Evolutionary conservation across 2,113 vertebrate genomes (phyloP).

Genomic region (Proterorhinus semilunaris): DNA sequence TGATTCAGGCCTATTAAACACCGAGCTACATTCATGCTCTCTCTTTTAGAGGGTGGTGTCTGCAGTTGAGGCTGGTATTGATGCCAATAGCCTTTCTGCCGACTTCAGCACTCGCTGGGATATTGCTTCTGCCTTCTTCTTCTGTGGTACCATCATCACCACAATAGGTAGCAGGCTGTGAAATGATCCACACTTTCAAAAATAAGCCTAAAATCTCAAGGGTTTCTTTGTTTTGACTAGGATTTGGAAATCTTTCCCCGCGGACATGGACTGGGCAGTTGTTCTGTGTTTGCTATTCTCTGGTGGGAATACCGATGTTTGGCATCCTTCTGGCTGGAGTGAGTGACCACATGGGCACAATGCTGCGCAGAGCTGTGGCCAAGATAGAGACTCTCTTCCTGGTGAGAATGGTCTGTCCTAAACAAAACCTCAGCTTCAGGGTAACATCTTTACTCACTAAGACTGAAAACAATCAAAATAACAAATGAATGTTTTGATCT

Average conservation of each 20-base stretch:
- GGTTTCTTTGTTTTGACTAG: constrained; percentile 57
- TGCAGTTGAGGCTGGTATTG: constrained; percentile 80
- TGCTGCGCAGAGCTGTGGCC: constrained; percentile 82
- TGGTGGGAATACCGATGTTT: constrained; percentile 91
- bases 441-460: neutral
- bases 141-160: constrained; percentile 91
- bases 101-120: constrained; percentile 82
- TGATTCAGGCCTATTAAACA: too few relatives aligned
- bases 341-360: constrained; percentile 86
- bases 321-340: constrained; percentile 89
- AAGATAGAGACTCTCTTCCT: constrained; percentile 87
- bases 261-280: constrained; percentile 80
- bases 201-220: neutral
- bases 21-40: neutral
- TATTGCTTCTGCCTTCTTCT: constrained; percentile 85
- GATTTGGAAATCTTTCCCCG: constrained; percentile 87
- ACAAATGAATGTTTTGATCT: neutral
- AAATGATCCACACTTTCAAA: neutral
- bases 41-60: constrained; percentile 76
- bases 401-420: constrained; percentile 75
- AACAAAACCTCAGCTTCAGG: constrained; percentile 5
- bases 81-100: constrained; percentile 68
- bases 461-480: neutral
- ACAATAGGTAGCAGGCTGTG: constrained; percentile 79
- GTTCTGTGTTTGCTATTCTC: constrained; percentile 89